Evolutionary conservation across 2,797 vertebrate species (phyloP).

Genomic region (Eleutherodactylus coqui): DNA sequence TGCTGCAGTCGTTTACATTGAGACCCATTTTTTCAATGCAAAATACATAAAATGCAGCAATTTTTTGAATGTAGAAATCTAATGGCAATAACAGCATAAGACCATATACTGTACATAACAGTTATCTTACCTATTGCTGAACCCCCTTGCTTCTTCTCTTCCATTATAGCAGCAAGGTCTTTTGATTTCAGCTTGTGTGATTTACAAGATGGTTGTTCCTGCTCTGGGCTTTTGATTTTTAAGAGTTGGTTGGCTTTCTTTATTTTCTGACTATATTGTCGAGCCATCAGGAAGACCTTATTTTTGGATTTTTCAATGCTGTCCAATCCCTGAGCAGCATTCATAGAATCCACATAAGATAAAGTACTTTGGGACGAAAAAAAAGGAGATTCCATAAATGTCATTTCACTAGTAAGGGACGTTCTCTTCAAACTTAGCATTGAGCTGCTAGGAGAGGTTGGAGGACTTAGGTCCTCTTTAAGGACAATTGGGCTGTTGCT

Average conservation of each 20-base stretch:
- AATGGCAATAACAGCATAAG: too few species aligned
- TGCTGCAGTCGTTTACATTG: too few species aligned
- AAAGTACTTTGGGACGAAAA: constrained; percentile 78
- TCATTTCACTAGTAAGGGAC: constrained; percentile 80
- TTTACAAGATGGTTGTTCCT: constrained; percentile 80
- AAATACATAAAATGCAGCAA: too few species aligned
- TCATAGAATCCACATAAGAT: constrained; percentile 70
- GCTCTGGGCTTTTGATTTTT: constrained; percentile 90
- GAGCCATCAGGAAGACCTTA: constrained; percentile 94
- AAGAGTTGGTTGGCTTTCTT: constrained; percentile 96
- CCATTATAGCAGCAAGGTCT: constrained; percentile 92
- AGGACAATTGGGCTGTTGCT: constrained; percentile 81
- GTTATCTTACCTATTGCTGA: constrained; percentile 88
- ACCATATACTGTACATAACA: too few species aligned
- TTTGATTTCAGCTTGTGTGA: constrained; percentile 80
- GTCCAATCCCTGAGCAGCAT: constrained; percentile 78
- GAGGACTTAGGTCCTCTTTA: constrained; percentile 80
- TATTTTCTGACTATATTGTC: constrained; percentile 98
- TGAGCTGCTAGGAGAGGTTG: constrained; percentile 72
- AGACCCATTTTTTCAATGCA: too few species aligned
- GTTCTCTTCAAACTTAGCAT: constrained; percentile 70
- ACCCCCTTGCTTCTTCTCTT: constrained; percentile 97
- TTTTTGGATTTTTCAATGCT: constrained; percentile 87
- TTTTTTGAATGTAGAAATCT: too few species aligned
- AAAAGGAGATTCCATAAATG: constrained; percentile 78